These are phyloP conservation scores for Sphenopsis melanotis DNA, from an alignment of 2,797 vertebrate species.

Conservation along the genomic window DNA sequence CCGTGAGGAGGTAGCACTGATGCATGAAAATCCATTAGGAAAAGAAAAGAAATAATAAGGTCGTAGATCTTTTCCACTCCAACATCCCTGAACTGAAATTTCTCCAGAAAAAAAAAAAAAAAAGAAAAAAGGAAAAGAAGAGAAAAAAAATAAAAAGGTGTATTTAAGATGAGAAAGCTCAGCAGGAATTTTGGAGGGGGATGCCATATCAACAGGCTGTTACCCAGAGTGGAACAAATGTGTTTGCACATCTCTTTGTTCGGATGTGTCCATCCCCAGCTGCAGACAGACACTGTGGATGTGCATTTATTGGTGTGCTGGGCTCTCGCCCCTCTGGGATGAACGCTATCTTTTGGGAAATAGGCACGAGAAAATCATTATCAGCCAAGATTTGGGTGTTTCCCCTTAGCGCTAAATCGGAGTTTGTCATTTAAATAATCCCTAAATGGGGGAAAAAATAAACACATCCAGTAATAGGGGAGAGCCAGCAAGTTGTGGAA, in stretches of 20 bases:
- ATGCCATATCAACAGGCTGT: conserved; percentile 46
- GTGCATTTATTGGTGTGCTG: background rate
- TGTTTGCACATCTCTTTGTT: background rate
- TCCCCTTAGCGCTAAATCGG: fast-evolving
- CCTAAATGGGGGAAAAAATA: background rate
- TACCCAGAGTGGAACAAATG: background rate
- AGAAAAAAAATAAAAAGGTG: background rate
- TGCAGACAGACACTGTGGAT: fast-evolving
- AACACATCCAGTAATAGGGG: background rate
- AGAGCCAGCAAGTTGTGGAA: background rate
- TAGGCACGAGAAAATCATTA: background rate
- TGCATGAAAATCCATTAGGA: conserved; percentile 50
- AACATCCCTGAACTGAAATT: conserved; percentile 4
- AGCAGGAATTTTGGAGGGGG: background rate
- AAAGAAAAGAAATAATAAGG: conserved; percentile 57
- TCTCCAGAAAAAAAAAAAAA: background rate
- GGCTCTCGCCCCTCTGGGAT: background rate
- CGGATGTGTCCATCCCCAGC: background rate
- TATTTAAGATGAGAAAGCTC: background rate
- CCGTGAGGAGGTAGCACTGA: background rate
- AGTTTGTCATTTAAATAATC: background rate
- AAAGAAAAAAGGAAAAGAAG: fast-evolving
- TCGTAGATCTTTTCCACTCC: conserved; percentile 21
- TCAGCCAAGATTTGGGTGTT: background rate
- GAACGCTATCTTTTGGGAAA: background rate